Conservation (phyloP, 1,140 invertebrate species). For the Cylas formicarius region DNA sequence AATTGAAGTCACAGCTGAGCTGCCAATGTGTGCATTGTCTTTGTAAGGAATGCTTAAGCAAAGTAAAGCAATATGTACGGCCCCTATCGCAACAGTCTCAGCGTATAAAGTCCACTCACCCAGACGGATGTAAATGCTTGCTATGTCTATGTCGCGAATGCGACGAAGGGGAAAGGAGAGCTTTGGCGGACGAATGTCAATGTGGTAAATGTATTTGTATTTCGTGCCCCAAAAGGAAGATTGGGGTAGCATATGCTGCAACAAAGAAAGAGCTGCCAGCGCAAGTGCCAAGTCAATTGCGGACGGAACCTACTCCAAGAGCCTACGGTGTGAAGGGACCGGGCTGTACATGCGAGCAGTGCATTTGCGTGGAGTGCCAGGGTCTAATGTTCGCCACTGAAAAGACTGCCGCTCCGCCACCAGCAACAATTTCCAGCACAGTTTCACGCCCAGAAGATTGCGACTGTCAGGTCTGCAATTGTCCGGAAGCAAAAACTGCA, state of each 20-base stretch:
- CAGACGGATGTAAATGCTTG: neutral
- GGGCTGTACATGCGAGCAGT: constrained; percentile 15
- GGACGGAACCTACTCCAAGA: neutral
- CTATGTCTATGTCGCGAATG: constrained; percentile 5
- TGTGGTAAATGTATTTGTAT: constrained; percentile 7
- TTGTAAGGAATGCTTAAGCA: constrained; percentile 16
- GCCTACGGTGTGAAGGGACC: constrained; percentile 3
- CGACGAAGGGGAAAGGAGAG: too few species aligned
- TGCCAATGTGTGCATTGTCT: constrained; percentile 11
- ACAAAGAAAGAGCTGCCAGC: neutral
- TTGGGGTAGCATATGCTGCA: neutral
- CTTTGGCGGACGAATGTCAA: too few species aligned
- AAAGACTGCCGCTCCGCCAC: neutral
- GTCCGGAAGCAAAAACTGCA: neutral
- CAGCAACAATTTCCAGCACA: neutral
- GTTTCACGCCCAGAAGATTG: neutral
- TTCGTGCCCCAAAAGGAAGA: constrained; percentile 5
- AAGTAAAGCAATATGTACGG: constrained; percentile 2
- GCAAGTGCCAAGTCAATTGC: neutral
- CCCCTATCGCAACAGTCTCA: too few species aligned
- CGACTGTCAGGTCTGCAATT: neutral
- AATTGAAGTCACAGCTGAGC: neutral
- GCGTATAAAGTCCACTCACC: too few species aligned
- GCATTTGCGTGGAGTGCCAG: constrained; percentile 19
- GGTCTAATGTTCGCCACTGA: neutral